Evolutionary conservation across 2,113 vertebrate genomes (phyloP), one percentile per base, ranked within the genome.

Genomic region (Vireo altiloquus): DNA sequence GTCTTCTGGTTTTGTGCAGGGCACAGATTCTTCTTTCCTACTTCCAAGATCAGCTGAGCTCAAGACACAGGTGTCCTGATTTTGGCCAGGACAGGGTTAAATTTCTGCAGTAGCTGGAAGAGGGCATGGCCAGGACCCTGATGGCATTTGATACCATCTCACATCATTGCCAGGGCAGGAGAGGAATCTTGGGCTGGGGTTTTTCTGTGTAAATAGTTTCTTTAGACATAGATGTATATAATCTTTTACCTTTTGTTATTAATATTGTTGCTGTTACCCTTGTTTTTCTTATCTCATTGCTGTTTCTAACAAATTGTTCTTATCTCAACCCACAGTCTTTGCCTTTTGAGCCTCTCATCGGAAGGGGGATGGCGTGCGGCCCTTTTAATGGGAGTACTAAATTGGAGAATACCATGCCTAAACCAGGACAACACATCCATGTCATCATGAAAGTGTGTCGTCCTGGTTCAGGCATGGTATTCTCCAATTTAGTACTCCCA

Each of bases 311-410:
- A 49, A 49, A 49, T 30, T 16, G 16, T 23, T 40, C 28, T 52
- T 52, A 44, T 23, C 46, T 40, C 35, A 50, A 68, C 14, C 9
- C 8, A 12, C 5, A 23, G n/a, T 53, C 23, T 69, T 69, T 46
- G 33, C 23, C 28, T 78, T 69, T 69, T 61, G 23, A 46, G 10
- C 23, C 15, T 78, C n/a, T 8, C 23, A 53, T 39, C n/a, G 40
- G 28, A n/a, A 5, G 8, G 13, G 8, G 10, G 54, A 7, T 11
- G 13, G 19, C 0, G 0, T 19, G 18, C 33, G 10, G 3, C 47
- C 39, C 30, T 77, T 69, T 18, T 19, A 28, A 52, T 4, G 6
- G 31, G 9, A 60, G 6, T 59, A 33, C 37, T 68, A 60, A 53
- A 60, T 12, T 19, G 33, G 33, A 37, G 37, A 52, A 69, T 23